Base-by-base conservation (phyloP, 1,140 invertebrate genomes). In the Formica exsecta region DNA sequence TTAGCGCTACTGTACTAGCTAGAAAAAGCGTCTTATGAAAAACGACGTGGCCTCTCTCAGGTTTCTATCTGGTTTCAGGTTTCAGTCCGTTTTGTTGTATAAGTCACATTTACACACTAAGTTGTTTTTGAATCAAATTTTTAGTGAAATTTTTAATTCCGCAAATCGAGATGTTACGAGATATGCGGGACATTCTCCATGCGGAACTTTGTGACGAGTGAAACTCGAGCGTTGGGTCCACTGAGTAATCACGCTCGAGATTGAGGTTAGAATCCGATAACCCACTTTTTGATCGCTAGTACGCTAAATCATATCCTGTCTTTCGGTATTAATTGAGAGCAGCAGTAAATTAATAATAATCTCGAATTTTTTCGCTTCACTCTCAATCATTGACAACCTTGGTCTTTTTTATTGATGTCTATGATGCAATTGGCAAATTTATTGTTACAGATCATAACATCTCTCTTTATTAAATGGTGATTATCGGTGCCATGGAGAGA, bases 401-500 rank as follows among this genome's bases (percentile, higher is more conserved):
- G 25, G 54, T n/a, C 8, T 4, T n/a, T 22, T 41, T 32, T 44
- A 36, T 61, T n/a, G 32, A 38, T 51, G 29, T 48, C 51, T 41
- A 1, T 76, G 51, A 62, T 76, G 64, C 36, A 32, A 0, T 0
- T 51, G 36, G 25, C 7, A 9, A 16, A 70, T 44, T 36, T 38
- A 7, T 71, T 11, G n/a, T 86, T 73, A 0, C 68, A 91, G 91
- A 86, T 89, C 84, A 61, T 66, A 59, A 89, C 54, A 85, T 38
- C 66, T 22, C 41, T 73, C 19, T 74, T 38, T 68, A 88, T 88
- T 94, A 94, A 94, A 94, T 94, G 94, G 93, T 95, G 93, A 92
- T 94, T 85, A 94, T 92, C 44, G 91, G 92, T 91, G 96, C 96
- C 91, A 98, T 98, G 98, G 98, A 98, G 96, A 97, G 98, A 93